Conservation (phyloP, 2,113 vertebrate species). For the Plectropomus leopardus region DNA sequence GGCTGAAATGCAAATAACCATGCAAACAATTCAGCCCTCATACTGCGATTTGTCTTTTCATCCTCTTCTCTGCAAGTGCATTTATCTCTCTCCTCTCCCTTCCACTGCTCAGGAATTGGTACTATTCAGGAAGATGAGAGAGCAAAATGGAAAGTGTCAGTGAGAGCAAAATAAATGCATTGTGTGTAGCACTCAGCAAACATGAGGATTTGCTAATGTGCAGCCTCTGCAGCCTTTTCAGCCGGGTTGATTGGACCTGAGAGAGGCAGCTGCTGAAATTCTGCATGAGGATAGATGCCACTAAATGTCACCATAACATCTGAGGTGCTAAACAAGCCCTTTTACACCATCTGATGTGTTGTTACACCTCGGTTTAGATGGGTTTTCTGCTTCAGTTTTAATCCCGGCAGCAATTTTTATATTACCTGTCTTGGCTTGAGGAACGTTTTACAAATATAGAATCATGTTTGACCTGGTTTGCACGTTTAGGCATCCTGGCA, state of each 20-base stretch:
- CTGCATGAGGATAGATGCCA: conserved; percentile 16
- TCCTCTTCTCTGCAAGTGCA: conserved; percentile 18
- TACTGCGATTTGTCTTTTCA: conserved; percentile 44
- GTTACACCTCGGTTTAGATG: background rate
- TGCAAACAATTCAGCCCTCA: conserved; percentile 31
- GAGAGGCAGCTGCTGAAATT: conserved; percentile 50
- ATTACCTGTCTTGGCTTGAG: too few relatives aligned
- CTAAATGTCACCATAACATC: conserved; percentile 37
- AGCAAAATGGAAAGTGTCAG: conserved; percentile 47
- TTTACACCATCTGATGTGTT: background rate
- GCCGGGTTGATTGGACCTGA: conserved; percentile 42
- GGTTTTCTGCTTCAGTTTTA: background rate
- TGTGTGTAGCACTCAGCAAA: conserved; percentile 13
- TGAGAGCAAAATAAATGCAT: conserved; percentile 46
- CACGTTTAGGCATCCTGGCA: too few relatives aligned
- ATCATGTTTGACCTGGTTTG: too few relatives aligned
- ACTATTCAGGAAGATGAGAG: conserved; percentile 40
- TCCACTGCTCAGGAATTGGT: conserved; percentile 47
- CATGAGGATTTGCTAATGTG: conserved; percentile 47
- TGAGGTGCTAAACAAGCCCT: conserved; percentile 10
- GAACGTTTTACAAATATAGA: too few relatives aligned
- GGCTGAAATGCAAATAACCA: conserved; percentile 43
- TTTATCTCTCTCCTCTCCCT: conserved; percentile 2
- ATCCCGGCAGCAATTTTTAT: conserved; percentile 17
- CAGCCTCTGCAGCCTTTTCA: conserved; percentile 43